Conservation (phyloP, 2,888 invertebrate genomes). For the Meganola albula region DNA sequence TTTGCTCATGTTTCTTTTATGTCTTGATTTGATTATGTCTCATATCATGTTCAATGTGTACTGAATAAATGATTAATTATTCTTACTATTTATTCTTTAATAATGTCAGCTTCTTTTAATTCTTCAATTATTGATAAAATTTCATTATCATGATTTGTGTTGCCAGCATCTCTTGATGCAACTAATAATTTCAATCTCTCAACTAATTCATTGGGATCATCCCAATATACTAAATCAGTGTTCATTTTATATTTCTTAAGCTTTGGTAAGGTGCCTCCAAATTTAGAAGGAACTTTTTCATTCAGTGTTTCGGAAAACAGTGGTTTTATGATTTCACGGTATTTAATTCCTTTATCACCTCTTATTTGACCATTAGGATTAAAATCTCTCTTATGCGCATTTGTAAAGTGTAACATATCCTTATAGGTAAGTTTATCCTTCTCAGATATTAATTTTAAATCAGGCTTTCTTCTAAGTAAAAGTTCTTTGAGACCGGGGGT, state of each 20-base stretch:
- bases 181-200: not conserved
- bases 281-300: not conserved
- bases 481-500: not conserved
- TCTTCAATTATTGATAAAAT: constrained; percentile 2
- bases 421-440: not conserved
- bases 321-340: constrained; percentile 1
- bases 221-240: too few species aligned
- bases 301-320: not conserved
- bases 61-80: not conserved
- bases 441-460: not conserved
- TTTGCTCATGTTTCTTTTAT: not conserved
- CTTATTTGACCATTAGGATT: not conserved
- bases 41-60: too few species aligned
- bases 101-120: constrained; percentile 2
- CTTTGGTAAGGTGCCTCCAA: constrained; percentile 1
- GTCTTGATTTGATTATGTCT: not conserved
- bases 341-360: constrained; percentile 3
- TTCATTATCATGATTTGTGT: too few species aligned
- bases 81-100: constrained; percentile 1
- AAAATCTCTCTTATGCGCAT: not conserved
- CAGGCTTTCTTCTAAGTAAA: not conserved
- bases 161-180: not conserved
- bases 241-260: constrained; percentile 1
- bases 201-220: not conserved
- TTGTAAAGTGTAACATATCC: not conserved